Evolutionary conservation across 1,140 invertebrate genomes (phyloP).

Genomic region (Neodiprion pinetum): DNA sequence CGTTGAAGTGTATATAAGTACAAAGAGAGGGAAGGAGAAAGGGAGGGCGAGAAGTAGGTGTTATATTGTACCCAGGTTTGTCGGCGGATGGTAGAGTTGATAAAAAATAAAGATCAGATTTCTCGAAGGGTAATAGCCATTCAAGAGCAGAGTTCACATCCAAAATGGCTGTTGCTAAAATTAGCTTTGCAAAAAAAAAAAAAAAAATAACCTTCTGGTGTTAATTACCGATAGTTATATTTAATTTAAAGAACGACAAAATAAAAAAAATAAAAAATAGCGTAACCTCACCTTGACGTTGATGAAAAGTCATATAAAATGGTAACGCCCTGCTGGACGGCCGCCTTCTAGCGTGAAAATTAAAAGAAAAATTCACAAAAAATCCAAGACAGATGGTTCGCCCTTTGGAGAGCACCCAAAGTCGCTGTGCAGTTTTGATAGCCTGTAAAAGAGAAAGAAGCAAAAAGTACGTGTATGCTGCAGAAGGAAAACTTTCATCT

Average conservation of each 20-base stretch:
- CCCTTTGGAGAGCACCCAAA: conserved; percentile 41
- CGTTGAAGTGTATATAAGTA: conserved; percentile 13
- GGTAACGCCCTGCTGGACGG: conserved; percentile 82
- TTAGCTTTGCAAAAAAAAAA: conserved; percentile 11
- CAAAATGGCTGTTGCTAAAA: conserved; percentile 4
- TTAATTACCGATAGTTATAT: neutral
- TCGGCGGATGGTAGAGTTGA: no score
- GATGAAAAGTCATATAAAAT: conserved; percentile 87
- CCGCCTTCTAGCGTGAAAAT: conserved; percentile 62
- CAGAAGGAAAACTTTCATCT: conserved; percentile 16
- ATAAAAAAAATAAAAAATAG: neutral
- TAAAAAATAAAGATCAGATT: no score
- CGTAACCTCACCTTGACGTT: conserved; percentile 70
- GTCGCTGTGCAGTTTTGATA: conserved; percentile 25
- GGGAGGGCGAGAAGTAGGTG: neutral
- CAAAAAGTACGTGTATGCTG: neutral
- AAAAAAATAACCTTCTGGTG: conserved; percentile 14
- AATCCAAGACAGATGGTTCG: conserved; percentile 54
- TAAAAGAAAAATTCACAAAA: conserved; percentile 41
- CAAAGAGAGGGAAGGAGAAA: conserved; percentile 10
- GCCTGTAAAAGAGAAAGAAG: neutral
- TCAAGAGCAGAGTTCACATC: neutral
- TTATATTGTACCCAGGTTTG: neutral
- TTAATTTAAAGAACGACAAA: neutral
- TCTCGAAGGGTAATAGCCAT: no score